Conservation (phyloP, 2,113 vertebrate genomes). For the Notarius quadriscutis region DNA sequence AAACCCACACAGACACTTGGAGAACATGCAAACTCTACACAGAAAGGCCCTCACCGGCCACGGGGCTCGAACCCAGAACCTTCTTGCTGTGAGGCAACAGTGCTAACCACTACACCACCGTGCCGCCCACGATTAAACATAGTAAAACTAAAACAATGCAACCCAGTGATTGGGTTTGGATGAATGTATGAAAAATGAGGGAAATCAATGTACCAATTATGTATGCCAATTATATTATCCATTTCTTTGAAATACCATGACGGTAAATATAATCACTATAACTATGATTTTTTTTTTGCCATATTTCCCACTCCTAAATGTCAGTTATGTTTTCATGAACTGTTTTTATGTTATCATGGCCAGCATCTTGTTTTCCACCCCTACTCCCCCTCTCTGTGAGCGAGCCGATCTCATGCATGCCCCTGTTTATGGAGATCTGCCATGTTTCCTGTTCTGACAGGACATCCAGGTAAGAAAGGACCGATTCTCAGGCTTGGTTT, state of each 20-base stretch:
- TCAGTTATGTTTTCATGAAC: conserved; percentile 38
- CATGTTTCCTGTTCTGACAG: conserved; percentile 43
- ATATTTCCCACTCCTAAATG: neutral
- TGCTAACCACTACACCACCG: too few relatives aligned
- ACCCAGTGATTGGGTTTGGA: neutral
- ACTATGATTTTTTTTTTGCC: neutral
- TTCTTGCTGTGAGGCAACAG: too few relatives aligned
- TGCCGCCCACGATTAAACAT: neutral
- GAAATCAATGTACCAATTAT: neutral
- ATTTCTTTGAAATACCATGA: neutral
- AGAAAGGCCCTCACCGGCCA: too few relatives aligned
- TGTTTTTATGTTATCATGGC: conserved; percentile 63
- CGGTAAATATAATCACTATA: neutral
- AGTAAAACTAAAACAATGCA: neutral
- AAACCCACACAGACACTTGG: too few relatives aligned
- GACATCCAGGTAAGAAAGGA: conserved; percentile 49
- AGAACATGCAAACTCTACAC: too few relatives aligned
- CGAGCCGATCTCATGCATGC: conserved; percentile 72
- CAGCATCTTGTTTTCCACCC: conserved; percentile 66
- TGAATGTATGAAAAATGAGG: neutral
- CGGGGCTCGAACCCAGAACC: too few relatives aligned
- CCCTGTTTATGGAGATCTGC: conserved; percentile 24
- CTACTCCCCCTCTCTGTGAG: conserved; percentile 66
- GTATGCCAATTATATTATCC: neutral
- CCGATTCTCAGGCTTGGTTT: neutral